These are phyloP conservation scores for Tetragonula carbonaria DNA, from an alignment of 2,888 invertebrate species.

Conservation along the genomic window DNA sequence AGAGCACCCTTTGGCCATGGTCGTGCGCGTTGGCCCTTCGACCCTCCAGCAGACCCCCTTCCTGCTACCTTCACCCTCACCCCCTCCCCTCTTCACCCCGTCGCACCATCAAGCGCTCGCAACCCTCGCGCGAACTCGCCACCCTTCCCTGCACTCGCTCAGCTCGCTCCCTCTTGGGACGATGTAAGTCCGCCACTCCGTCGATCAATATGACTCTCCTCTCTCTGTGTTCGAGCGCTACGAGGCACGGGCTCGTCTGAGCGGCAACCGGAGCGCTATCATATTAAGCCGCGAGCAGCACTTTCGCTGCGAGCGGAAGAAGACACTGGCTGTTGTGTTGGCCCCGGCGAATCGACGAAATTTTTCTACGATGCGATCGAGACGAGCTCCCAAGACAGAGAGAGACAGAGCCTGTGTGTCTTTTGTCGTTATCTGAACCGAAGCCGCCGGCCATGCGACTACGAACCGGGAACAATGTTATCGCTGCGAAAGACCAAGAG, in stretches of 20 bases:
- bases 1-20: constrained; percentile 62
- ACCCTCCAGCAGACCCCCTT: constrained; percentile 63
- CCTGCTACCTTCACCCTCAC: neutral
- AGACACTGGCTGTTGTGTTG: neutral
- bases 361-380: constrained; percentile 30
- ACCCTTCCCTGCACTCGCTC: constrained; percentile 28
- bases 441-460: neutral
- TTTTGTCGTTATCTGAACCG: constrained; percentile 32
- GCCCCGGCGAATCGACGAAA: constrained; percentile 41
- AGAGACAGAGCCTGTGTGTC: neutral
- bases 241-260: constrained; percentile 69
- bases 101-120: constrained; percentile 65
- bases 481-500: constrained; percentile 36
- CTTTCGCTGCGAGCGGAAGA: constrained; percentile 44
- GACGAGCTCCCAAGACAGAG: neutral
- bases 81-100: constrained; percentile 23
- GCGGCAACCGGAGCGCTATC: constrained; percentile 72
- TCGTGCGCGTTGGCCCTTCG: constrained; percentile 75
- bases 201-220: constrained; percentile 83
- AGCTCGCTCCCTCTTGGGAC: constrained; percentile 64
- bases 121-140: constrained; percentile 51
- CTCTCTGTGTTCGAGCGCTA: constrained; percentile 76
- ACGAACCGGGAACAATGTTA: constrained; percentile 57
- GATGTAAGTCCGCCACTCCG: constrained; percentile 80
- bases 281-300: constrained; percentile 70